phyloP scores from a whole-genome alignment of 2,888 invertebrate species.

The Yponomeuta cagnagella region DNA sequence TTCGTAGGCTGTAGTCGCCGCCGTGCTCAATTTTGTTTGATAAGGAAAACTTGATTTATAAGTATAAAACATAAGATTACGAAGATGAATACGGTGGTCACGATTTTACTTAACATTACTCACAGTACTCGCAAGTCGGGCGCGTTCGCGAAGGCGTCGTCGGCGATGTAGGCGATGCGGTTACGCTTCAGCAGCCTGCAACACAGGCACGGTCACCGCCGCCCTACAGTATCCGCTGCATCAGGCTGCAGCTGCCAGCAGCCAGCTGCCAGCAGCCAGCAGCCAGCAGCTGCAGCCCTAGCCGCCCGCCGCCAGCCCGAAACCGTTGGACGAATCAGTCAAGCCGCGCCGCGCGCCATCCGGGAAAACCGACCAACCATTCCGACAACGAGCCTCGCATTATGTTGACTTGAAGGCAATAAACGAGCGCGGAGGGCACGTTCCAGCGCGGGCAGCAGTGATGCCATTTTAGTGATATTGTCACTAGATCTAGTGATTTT shows the following conservation, averaged over 20 bases:
- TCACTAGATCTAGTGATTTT: no score
- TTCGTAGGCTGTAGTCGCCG: not conserved
- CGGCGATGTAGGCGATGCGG: conserved; percentile 85
- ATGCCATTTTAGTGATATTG: no score
- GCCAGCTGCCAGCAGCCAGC: not conserved
- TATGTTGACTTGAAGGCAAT: conserved; percentile 4
- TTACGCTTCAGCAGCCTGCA: conserved; percentile 91
- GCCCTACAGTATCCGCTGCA: not conserved
- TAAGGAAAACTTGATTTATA: no score
- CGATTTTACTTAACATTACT: conserved; percentile 66
- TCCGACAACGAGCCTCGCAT: not conserved
- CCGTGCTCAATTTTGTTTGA: not conserved
- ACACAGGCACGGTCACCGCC: conserved; percentile 23
- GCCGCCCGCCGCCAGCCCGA: not conserved
- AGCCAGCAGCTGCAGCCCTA: not conserved
- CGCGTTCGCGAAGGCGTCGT: conserved; percentile 86
- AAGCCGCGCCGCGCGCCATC: not conserved
- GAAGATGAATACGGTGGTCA: not conserved
- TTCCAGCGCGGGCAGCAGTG: not conserved
- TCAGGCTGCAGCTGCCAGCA: not conserved
- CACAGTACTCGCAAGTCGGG: conserved; percentile 89
- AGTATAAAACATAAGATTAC: not conserved
- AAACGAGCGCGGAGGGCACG: not conserved
- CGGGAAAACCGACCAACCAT: conserved; percentile 2
- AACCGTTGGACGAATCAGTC: not conserved